Conservation (phyloP, 1,140 invertebrate species). For the Oedothorax gibbosus region DNA sequence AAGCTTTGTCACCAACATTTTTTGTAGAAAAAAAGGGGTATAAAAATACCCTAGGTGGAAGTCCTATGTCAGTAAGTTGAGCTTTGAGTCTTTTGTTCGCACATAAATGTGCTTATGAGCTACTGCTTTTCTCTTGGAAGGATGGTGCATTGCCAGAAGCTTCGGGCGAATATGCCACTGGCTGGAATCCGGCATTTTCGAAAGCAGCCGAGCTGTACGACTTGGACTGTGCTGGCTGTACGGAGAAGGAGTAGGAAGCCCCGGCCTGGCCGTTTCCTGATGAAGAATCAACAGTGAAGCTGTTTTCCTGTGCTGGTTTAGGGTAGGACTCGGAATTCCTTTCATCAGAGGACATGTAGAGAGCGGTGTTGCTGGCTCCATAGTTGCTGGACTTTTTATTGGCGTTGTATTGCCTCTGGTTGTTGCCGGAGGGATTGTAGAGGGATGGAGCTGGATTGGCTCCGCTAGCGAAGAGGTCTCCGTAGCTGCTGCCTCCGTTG, state of each 20-base stretch:
- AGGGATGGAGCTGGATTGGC: slow-evolving; percentile 32
- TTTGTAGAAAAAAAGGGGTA: neutral
- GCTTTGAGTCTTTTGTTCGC: slow-evolving; percentile 10
- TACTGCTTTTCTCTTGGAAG: slow-evolving; percentile 46
- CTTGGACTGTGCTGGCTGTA: slow-evolving; percentile 33
- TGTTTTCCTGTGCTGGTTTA: slow-evolving; percentile 31
- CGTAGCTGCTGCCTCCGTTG: slow-evolving; percentile 5
- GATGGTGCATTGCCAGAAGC: neutral
- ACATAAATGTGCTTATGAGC: neutral
- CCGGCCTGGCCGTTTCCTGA: slow-evolving; percentile 21
- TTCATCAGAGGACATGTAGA: slow-evolving; percentile 43
- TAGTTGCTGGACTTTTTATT: slow-evolving; percentile 5
- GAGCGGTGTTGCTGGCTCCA: slow-evolving; percentile 29
- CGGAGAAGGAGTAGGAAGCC: slow-evolving; percentile 44
- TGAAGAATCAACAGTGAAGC: slow-evolving; percentile 25
- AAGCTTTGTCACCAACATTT: slow-evolving; percentile 26
- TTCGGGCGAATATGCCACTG: slow-evolving; percentile 28
- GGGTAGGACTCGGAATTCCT: slow-evolving; percentile 38
- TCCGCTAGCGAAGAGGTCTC: slow-evolving; percentile 47
- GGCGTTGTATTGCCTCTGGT: neutral
- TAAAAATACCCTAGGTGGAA: neutral
- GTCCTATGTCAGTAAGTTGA: slow-evolving; percentile 5
- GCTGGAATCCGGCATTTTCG: slow-evolving; percentile 40
- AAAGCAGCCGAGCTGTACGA: slow-evolving; percentile 36
- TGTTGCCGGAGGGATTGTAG: slow-evolving; percentile 31